A percentile compares a stretch with the other conserved stretches of the same genome.
Evolutionary conservation across 2,113 vertebrate species (phyloP).

Genomic region (Calyptomena viridis): DNA sequence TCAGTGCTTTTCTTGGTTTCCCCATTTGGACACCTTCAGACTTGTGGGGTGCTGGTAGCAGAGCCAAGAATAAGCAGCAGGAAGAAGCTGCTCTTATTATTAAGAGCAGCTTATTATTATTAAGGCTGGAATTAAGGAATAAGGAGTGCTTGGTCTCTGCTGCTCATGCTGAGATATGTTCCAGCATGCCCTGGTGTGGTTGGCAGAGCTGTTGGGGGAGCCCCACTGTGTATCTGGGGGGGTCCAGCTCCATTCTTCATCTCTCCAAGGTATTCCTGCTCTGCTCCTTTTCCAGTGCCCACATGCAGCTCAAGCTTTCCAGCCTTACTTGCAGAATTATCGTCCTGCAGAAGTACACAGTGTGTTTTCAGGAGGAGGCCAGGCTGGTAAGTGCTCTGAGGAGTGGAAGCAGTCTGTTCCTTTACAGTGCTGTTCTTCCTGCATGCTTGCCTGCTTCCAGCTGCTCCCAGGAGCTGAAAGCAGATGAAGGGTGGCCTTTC

Average conservation of each 20-base stretch:
- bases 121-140: neutral
- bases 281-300: constrained; percentile 18
- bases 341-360: constrained; percentile 38
- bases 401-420: neutral
- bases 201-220: neutral
- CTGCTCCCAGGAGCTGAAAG: neutral
- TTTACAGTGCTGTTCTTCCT: neutral
- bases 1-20: neutral
- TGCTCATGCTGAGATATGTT: neutral
- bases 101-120: no score
- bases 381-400: constrained; percentile 27
- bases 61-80: neutral
- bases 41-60: neutral
- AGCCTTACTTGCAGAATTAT: constrained; percentile 52
- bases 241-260: neutral
- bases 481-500: neutral
- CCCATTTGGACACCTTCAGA: neutral
- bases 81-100: neutral
- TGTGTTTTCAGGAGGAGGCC: constrained; percentile 51
- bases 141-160: neutral
- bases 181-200: rapidly evolving
- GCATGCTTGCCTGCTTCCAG: neutral
- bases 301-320: neutral
- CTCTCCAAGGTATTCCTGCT: neutral
- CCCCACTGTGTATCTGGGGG: neutral